Evolutionary conservation across 2,113 vertebrate species (phyloP).

Genomic region (Xenopus borealis): DNA sequence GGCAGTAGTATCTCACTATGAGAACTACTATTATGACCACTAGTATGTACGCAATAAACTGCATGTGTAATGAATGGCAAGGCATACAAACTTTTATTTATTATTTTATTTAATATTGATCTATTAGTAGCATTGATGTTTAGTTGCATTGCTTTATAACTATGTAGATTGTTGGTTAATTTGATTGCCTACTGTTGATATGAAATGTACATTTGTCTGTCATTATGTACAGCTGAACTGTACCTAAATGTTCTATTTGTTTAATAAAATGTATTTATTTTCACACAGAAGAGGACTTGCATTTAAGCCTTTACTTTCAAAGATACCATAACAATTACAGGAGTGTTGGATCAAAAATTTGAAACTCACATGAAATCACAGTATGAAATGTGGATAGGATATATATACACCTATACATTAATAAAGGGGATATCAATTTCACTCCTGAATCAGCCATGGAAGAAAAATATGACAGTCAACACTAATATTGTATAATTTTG

Average conservation of each 20-base stretch:
- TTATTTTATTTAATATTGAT: too few species aligned
- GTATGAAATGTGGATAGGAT: conserved; percentile 56
- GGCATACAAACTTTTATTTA: too few species aligned
- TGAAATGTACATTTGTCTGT: too few species aligned
- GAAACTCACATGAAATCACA: conserved; percentile 58
- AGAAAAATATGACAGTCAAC: conserved; percentile 45
- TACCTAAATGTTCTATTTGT: not conserved
- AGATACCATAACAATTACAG: conserved; percentile 56
- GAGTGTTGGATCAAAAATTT: conserved; percentile 50
- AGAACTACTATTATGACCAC: too few species aligned
- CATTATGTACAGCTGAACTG: not conserved
- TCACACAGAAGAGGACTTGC: conserved; percentile 59
- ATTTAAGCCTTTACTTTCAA: conserved; percentile 64
- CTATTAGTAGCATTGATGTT: too few species aligned
- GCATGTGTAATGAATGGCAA: too few species aligned
- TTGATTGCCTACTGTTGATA: too few species aligned
- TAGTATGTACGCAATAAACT: too few species aligned
- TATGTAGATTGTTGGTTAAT: too few species aligned
- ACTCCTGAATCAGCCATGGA: conserved; percentile 58
- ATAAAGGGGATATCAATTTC: conserved; percentile 59
- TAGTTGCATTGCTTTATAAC: too few species aligned
- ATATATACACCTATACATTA: conserved; percentile 24
- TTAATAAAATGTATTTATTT: conserved; percentile 53
- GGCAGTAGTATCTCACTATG: too few species aligned
- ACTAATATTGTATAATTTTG: not conserved